Conservation (phyloP, 1,140 invertebrate genomes). For the Drosophila cardini region DNA sequence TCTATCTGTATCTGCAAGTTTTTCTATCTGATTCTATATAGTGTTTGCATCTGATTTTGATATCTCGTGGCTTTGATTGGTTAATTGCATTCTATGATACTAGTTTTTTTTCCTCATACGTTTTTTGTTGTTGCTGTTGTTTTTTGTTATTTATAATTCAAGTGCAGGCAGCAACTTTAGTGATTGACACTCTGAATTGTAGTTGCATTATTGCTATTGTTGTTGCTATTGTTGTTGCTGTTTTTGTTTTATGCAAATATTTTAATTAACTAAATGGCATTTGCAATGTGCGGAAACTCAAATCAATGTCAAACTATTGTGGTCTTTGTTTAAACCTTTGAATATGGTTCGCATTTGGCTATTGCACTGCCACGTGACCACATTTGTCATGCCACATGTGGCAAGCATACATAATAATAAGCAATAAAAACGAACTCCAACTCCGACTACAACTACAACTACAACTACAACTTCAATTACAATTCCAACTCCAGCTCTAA, state of each 20-base stretch:
- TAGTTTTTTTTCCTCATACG: conserved; percentile 36
- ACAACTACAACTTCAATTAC: not conserved
- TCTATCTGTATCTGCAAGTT: conserved; percentile 42
- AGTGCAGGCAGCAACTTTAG: conserved; percentile 27
- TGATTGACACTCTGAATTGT: conserved; percentile 77
- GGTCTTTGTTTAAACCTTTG: conserved; percentile 20
- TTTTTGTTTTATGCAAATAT: conserved; percentile 49
- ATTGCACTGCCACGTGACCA: conserved; percentile 9
- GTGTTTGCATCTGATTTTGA: conserved; percentile 37
- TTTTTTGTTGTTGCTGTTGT: conserved; percentile 2
- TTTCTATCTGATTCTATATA: conserved; percentile 39
- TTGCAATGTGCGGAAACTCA: conserved; percentile 61
- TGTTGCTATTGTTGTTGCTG: not conserved
- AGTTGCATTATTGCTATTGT: conserved; percentile 39
- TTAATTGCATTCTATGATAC: conserved; percentile 66
- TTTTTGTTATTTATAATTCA: conserved; percentile 17
- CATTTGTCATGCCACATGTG: conserved; percentile 27
- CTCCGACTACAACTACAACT: not conserved
- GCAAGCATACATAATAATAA: conserved; percentile 31
- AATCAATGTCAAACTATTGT: conserved; percentile 61
- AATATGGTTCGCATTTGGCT: conserved; percentile 21
- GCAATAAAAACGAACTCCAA: conserved; percentile 7
- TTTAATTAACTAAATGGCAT: conserved; percentile 74
- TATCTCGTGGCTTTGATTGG: conserved; percentile 66
- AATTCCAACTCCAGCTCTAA: not conserved